These are phyloP conservation scores for Drosophila neutralis DNA, from an alignment of 2,888 invertebrate genomes.

Conservation along the genomic window DNA sequence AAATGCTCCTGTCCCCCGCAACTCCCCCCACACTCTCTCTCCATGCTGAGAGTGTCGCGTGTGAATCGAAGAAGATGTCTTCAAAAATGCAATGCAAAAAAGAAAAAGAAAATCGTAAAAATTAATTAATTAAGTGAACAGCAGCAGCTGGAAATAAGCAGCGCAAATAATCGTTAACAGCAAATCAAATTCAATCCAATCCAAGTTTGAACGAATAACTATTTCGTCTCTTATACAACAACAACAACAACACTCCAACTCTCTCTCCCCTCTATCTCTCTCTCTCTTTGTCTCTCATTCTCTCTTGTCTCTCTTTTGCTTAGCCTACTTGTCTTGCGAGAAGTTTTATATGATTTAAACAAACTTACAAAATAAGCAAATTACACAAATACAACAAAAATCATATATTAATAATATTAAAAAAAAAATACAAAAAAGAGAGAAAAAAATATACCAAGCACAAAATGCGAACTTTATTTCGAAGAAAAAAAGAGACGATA, in stretches of 20 bases:
- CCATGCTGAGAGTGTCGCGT: conserved; percentile 51
- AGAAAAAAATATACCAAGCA: conserved; percentile 61
- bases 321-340: conserved; percentile 50
- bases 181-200: conserved; percentile 23
- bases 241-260: conserved; percentile 57
- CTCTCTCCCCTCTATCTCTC: conserved; percentile 30
- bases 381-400: conserved; percentile 39
- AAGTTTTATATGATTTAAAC: conserved; percentile 49
- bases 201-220: conserved; percentile 40
- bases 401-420: conserved; percentile 54
- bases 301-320: conserved; percentile 42
- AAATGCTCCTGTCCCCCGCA: conserved; percentile 9
- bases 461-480: conserved; percentile 76
- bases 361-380: conserved; percentile 65
- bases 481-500: conserved; percentile 46
- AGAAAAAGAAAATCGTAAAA: conserved; percentile 17
- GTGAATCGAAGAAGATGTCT: conserved; percentile 33
- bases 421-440: conserved; percentile 68
- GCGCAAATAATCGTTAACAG: conserved; percentile 28
- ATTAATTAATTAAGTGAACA: conserved; percentile 49
- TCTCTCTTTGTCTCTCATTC: conserved; percentile 33
- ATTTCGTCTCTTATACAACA: conserved; percentile 43
- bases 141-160: conserved; percentile 21
- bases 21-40: conserved; percentile 10
- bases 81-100: conserved; percentile 40